Conservation (phyloP, 2,113 vertebrate species). For the Chaetodon trifascialis region DNA sequence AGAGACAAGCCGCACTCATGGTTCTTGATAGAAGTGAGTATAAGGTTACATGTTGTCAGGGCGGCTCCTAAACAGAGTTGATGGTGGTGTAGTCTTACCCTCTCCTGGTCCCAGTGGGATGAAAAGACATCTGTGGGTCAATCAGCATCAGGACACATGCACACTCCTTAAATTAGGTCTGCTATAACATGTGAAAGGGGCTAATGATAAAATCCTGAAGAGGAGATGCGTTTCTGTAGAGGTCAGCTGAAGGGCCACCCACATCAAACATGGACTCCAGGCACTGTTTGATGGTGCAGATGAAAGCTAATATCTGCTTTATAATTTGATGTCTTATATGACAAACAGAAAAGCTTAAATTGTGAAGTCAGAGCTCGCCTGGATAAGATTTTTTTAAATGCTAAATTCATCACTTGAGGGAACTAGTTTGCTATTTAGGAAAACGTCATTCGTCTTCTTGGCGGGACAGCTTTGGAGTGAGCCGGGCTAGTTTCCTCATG, state of each 20-base stretch:
- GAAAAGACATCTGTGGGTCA: slow-evolving; percentile 60
- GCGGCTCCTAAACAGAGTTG: slow-evolving; percentile 56
- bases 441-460: not conserved
- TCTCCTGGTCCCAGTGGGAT: slow-evolving; percentile 51
- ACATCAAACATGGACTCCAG: slow-evolving; percentile 12
- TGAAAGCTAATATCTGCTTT: not conserved
- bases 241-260: slow-evolving; percentile 37
- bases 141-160: slow-evolving; percentile 67
- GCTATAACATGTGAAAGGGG: slow-evolving; percentile 34
- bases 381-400: not conserved
- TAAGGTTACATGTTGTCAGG: slow-evolving; percentile 68
- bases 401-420: not conserved
- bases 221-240: slow-evolving; percentile 24
- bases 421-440: not conserved
- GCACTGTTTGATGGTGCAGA: not conserved
- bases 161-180: slow-evolving; percentile 58
- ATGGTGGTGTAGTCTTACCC: slow-evolving; percentile 48
- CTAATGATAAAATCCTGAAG: slow-evolving; percentile 18
- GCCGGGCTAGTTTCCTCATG: not conserved
- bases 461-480: not conserved
- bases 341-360: not conserved
- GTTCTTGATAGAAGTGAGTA: slow-evolving; percentile 71
- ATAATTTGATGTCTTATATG: not conserved
- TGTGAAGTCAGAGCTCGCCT: not conserved
- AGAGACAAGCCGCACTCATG: slow-evolving; percentile 66